Conservation (phyloP, 2,113 vertebrate species). For the Nothobranchius kuhntae region DNA sequence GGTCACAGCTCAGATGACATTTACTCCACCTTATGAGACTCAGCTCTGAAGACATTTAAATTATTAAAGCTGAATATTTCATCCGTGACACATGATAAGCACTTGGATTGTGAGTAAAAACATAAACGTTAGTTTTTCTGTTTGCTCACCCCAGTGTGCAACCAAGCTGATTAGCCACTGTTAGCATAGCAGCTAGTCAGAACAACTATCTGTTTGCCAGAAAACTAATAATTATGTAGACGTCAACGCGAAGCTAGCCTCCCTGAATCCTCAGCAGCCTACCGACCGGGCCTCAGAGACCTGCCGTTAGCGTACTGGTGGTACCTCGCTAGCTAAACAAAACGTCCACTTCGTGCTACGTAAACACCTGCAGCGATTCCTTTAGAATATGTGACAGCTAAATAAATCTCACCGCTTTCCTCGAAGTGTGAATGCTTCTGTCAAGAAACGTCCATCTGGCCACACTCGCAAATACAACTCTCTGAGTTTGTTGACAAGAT, state of each 20-base stretch:
- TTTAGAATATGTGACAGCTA: background rate
- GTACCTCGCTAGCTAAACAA: slow-evolving; percentile 69
- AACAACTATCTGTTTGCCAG: background rate
- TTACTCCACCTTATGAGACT: slow-evolving; percentile 60
- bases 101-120: background rate
- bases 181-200: slow-evolving; percentile 27
- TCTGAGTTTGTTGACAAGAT: slow-evolving; percentile 66
- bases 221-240: background rate
- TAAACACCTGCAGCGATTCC: slow-evolving; percentile 17
- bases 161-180: slow-evolving; percentile 38
- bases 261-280: background rate
- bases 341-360: slow-evolving; percentile 45
- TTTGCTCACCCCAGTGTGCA: slow-evolving; percentile 14
- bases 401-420: slow-evolving; percentile 36
- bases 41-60: slow-evolving; percentile 22
- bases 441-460: slow-evolving; percentile 59
- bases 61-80: background rate
- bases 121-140: background rate
- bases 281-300: slow-evolving; percentile 38
- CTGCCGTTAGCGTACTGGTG: slow-evolving; percentile 47
- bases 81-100: background rate
- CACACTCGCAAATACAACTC: slow-evolving; percentile 32
- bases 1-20: slow-evolving; percentile 80
- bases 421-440: slow-evolving; percentile 16
- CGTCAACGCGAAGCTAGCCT: background rate